Evolutionary conservation across 2,888 invertebrate genomes (phyloP), one percentile per base, ranked within the genome.

Genomic region (Tachina grossa): DNA sequence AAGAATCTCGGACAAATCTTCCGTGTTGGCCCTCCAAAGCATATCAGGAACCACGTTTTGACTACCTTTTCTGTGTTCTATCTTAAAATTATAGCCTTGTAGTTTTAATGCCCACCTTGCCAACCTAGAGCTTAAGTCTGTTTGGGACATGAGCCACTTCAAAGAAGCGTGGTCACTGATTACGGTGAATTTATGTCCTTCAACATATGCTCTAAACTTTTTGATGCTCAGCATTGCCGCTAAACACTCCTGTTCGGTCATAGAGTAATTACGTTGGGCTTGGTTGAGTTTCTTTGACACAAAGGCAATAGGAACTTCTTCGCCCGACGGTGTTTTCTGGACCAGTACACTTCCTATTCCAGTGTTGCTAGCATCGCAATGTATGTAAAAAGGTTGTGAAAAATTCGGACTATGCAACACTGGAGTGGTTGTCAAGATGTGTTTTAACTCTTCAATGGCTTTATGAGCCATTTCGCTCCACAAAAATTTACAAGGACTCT

Each of bases 321-420:
- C 47, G 14, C 47, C 47, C 5, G 14, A 1, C 14, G 47, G 13
- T 13, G 47, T 47, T 47, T 47, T 47, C 47, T 47, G 47, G 13
- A 78, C 78, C 45, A 78, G 63, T 19, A 77, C 68, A 13, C 69
- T 43, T 69, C 63, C 61, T 78, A 71, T 53, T 22, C 69, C 59
- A 16, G 83, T 49, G 61, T n/a, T 65, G 79, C 53, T 63, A 22
- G 47, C n/a, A 66, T 72, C 51, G 66, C 41, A 74, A 16, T 53
- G 41, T 31, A 16, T 55, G 63, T 71, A 19, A 77, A 59, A 55
- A 9, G 63, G 16, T 39, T 72, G 19, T 47, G 71, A 19, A 63
- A 31, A 31, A 31, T 31, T 31, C 31, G 31, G 31, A 31, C 31
- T 31, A 31, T 31, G 31, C 31, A 31, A 51, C 14, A 61, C 72